phyloP scores from a whole-genome alignment of 1,140 invertebrate species.

The Frieseomelitta varia region DNA sequence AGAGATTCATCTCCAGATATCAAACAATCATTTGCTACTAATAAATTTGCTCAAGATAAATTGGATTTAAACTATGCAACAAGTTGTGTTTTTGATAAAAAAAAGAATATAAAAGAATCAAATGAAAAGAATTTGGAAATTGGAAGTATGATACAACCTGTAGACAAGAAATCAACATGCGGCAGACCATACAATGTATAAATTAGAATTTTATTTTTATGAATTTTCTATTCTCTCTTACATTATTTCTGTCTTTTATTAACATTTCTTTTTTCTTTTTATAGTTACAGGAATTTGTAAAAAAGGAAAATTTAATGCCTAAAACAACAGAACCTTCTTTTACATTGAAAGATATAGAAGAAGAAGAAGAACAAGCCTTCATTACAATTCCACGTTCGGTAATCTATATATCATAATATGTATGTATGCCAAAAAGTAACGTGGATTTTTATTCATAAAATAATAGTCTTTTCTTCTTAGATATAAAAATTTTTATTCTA shows the following conservation, averaged over 20 bases:
- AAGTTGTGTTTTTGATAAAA: not conserved
- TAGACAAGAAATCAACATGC: not conserved
- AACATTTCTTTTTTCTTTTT: not conserved
- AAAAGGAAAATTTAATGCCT: not conserved
- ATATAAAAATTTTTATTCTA: too few relatives aligned
- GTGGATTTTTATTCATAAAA: too few relatives aligned
- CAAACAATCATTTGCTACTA: not conserved
- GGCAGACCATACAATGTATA: slow-evolving; percentile 30
- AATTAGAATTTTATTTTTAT: slow-evolving; percentile 2
- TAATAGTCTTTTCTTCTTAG: too few relatives aligned
- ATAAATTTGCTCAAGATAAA: not conserved
- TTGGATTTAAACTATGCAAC: not conserved
- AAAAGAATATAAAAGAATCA: too few relatives aligned
- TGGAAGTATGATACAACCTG: not conserved
- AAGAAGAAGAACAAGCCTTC: slow-evolving; percentile 15
- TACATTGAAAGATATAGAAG: slow-evolving; percentile 6
- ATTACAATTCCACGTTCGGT: slow-evolving; percentile 26
- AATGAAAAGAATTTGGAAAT: not conserved
- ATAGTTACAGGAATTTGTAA: slow-evolving; percentile 30
- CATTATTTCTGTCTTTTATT: not conserved
- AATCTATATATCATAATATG: not conserved
- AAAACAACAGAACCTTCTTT: slow-evolving; percentile 11
- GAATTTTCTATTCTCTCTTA: not conserved
- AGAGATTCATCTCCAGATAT: not conserved
- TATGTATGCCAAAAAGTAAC: too few relatives aligned